Evolutionary conservation across 2,797 vertebrate genomes (phyloP), one percentile per base, ranked within the genome.

Genomic region (Tangara arthus): DNA sequence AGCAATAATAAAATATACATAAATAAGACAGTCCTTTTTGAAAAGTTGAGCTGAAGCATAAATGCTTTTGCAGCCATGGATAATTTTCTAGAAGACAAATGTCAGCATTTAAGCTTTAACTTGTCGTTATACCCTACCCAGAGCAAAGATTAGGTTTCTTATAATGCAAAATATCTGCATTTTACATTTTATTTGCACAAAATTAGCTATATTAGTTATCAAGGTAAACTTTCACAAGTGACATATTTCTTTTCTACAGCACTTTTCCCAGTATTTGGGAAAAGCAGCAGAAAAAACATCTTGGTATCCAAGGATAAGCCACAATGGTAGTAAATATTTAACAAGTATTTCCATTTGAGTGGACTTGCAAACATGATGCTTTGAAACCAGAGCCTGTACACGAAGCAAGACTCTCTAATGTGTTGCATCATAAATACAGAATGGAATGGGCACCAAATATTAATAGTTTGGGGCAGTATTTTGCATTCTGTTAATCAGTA

Each of bases 261-360:
- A 47, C 12, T 89, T 86, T 59, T 87, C 27, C 52, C 46, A 64
- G 23, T 39, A 78, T 65, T 72, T 80, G 28, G n/a, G 19, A 34
- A 81, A 92, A 76, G 72, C 21, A 64, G 41, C 10, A 92, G 27
- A 34, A 75, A 83, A 89, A 87, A 28, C 1, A 1, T 73, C 73
- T 64, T 77, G 50, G 24, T 73, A 72, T 83, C 69, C 57, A 82
- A 42, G 32, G 52, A 91, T 37, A 90, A 95, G 32, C 22, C 6
- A 4, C 53, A 78, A n/a, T 46, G 34, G 49, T 46, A 81, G 52
- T 93, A 92, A 90, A 91, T 90, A 93, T 92, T 95, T 96, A 95
- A 95, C 28, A 81, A 80, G 82, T 41, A 49, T 63, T 94, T 91
- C 76, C 39, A 71, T 89, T 42, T 88, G 57, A 94, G 47, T 69